A percentile compares a stretch with the other conserved stretches of the same genome.
These are phyloP conservation scores for Aphrocallistes beatrix DNA, from an alignment of 37 sponge, comb jelly and placozoan genomes.

Conservation along the genomic window DNA sequence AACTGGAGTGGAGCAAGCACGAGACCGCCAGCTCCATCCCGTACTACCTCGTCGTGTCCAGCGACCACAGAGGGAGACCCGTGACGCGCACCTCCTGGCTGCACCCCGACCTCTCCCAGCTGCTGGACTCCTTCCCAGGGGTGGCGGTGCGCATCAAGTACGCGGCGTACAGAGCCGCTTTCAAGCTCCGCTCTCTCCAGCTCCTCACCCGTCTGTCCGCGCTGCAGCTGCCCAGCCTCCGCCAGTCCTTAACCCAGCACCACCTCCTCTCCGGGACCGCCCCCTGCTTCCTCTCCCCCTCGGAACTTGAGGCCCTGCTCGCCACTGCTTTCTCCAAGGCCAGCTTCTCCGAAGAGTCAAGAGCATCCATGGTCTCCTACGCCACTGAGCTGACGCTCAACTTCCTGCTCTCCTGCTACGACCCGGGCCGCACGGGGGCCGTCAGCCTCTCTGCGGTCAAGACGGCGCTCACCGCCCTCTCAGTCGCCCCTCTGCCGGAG, in stretches of 20 bases:
- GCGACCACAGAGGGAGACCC: background rate
- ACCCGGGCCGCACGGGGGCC: slow-evolving; percentile 58
- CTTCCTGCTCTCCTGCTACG: slow-evolving; percentile 45
- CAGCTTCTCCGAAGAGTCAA: background rate
- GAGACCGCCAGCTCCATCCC: slow-evolving; percentile 60
- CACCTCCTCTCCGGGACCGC: background rate
- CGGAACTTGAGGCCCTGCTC: slow-evolving; percentile 38
- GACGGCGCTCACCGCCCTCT: slow-evolving; percentile 32
- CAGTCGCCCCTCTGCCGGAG: slow-evolving; percentile 35
- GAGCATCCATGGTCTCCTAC: background rate
- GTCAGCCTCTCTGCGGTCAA: slow-evolving; percentile 38
- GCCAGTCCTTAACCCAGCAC: background rate
- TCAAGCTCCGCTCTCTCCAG: slow-evolving; percentile 70
- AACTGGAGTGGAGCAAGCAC: slow-evolving; percentile 46
- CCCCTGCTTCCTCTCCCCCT: slow-evolving; percentile 4
- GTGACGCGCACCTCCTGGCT: background rate
- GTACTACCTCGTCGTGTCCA: slow-evolving; percentile 63
- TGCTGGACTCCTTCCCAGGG: background rate
- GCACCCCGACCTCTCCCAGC: background rate
- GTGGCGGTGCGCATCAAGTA: background rate
- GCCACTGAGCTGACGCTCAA: slow-evolving; percentile 41
- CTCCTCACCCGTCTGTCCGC: slow-evolving; percentile 21
- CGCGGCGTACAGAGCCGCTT: slow-evolving; percentile 78
- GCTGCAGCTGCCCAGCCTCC: background rate
- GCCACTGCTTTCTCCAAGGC: slow-evolving; percentile 21